phyloP scores from a whole-genome alignment of 2,797 vertebrate genomes.

The Oreortyx pictus region DNA sequence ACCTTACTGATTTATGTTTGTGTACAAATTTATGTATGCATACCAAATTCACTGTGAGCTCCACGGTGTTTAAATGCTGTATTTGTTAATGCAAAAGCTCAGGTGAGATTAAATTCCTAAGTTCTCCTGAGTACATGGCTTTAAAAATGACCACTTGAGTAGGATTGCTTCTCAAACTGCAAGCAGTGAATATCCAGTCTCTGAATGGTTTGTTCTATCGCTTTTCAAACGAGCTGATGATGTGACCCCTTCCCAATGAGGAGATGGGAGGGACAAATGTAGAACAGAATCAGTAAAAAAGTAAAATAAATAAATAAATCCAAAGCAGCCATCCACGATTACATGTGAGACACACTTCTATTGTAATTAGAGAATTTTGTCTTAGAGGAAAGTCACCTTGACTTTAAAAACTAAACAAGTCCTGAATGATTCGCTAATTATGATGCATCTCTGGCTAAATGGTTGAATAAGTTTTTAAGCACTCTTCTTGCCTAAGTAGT shows the following conservation, averaged over 20 bases:
- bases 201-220: background rate
- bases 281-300: background rate
- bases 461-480: slow-evolving; percentile 46
- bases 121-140: background rate
- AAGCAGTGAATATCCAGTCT: background rate
- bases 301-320: background rate
- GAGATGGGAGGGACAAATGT: background rate
- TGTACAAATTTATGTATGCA: background rate
- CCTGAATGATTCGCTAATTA: slow-evolving; percentile 78
- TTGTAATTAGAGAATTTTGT: slow-evolving; percentile 29
- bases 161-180: background rate
- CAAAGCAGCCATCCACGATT: background rate
- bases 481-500: slow-evolving; percentile 27
- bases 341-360: background rate
- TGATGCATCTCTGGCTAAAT: slow-evolving; percentile 77
- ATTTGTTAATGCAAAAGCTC: background rate
- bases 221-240: background rate
- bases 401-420: slow-evolving; percentile 64
- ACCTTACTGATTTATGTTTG: background rate
- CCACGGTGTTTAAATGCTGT: background rate
- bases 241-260: background rate
- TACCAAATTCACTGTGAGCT: background rate
- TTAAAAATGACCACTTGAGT: background rate
- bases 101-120: background rate
- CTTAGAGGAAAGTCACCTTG: slow-evolving; percentile 67